These are phyloP conservation scores for Rhineura floridana DNA, from an alignment of 2,113 vertebrate species.

Conservation along the genomic window DNA sequence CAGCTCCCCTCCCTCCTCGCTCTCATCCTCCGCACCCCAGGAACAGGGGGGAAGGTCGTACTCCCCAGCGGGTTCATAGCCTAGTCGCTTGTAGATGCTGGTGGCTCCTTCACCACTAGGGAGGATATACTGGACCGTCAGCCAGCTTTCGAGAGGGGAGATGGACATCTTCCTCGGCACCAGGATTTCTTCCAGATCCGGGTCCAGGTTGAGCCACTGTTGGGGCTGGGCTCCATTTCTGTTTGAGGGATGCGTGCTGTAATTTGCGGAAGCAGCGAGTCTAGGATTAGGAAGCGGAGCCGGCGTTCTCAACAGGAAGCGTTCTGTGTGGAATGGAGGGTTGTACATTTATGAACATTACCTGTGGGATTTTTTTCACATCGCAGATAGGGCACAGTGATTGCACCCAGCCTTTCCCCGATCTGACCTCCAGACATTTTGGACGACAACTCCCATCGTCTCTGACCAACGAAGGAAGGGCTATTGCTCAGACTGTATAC, in stretches of 20 bases:
- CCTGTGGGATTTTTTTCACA: no score
- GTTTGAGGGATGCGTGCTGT: slow-evolving; percentile 74
- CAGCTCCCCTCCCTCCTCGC: slow-evolving; percentile 37
- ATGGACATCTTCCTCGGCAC: slow-evolving; percentile 91
- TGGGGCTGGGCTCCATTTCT: slow-evolving; percentile 68
- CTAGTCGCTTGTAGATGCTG: not conserved
- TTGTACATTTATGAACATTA: not conserved
- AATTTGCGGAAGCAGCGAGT: slow-evolving; percentile 16
- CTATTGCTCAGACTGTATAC: no score
- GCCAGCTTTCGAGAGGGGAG: slow-evolving; percentile 92
- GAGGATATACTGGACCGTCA: slow-evolving; percentile 82
- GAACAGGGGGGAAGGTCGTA: slow-evolving; percentile 61
- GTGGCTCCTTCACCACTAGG: slow-evolving; percentile 69
- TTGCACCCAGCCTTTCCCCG: no score
- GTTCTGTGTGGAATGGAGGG: slow-evolving; percentile 47
- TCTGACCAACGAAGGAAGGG: no score
- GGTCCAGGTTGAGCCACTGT: slow-evolving; percentile 75
- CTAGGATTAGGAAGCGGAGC: slow-evolving; percentile 26
- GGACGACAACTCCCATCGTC: no score
- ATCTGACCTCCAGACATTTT: no score
- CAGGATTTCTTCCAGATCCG: slow-evolving; percentile 87
- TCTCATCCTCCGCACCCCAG: not conserved
- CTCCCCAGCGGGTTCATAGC: accelerated
- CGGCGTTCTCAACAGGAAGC: slow-evolving; percentile 31
- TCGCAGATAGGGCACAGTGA: no score